These are phyloP conservation scores for Leistus spinibarbis DNA, from an alignment of 2,888 invertebrate species.

Conservation along the genomic window DNA sequence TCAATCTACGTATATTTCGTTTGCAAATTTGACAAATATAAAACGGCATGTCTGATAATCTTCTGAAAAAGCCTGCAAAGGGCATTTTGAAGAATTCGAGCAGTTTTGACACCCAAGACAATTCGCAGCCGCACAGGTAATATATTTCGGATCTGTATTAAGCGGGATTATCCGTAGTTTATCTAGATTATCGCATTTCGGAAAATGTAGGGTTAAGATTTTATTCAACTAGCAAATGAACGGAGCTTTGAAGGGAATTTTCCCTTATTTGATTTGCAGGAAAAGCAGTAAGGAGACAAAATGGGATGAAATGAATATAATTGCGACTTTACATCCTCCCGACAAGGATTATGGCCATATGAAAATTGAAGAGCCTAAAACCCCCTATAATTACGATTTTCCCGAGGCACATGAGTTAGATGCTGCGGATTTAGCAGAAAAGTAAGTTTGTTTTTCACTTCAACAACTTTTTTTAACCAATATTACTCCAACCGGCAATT, in stretches of 20 bases:
- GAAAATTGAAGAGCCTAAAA: slow-evolving; percentile 98
- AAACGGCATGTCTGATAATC: slow-evolving; percentile 83
- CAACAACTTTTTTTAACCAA: neutral
- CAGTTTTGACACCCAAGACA: slow-evolving; percentile 79
- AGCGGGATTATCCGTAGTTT: neutral
- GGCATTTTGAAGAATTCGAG: slow-evolving; percentile 92
- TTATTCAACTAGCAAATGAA: neutral
- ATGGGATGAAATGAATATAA: slow-evolving; percentile 98
- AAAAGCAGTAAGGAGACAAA: slow-evolving; percentile 67
- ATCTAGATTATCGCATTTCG: neutral
- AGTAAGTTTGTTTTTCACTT: slow-evolving; percentile 58
- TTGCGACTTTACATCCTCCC: slow-evolving; percentile 95
- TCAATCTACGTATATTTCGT: too few relatives aligned
- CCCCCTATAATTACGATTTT: slow-evolving; percentile 76
- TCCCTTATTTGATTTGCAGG: slow-evolving; percentile 42
- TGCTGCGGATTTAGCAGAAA: slow-evolving; percentile 77
- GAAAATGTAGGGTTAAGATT: neutral
- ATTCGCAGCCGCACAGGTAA: slow-evolving; percentile 50
- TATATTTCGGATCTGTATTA: slow-evolving; percentile 22
- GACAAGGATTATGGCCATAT: slow-evolving; percentile 99
- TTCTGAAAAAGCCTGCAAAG: slow-evolving; percentile 83
- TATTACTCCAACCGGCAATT: too few relatives aligned
- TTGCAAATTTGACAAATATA: slow-evolving; percentile 41
- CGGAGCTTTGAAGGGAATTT: too few relatives aligned
- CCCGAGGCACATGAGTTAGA: slow-evolving; percentile 61